phyloP scores from a whole-genome alignment of 1,140 invertebrate genomes.

The Hyphantria cunea region DNA sequence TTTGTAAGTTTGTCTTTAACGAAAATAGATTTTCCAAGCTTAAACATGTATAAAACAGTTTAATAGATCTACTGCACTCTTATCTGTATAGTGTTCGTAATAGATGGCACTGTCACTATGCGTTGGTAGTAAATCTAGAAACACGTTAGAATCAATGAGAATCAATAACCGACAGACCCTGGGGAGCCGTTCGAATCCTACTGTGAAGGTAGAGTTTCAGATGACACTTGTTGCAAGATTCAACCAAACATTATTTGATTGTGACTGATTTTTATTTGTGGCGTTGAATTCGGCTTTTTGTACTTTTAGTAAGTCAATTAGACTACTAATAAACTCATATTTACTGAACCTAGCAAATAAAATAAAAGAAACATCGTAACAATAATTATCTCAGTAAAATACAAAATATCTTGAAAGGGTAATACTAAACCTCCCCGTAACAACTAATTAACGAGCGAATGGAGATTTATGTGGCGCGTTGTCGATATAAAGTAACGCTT shows the following conservation, averaged over 20 bases:
- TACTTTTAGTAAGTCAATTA: too few relatives aligned
- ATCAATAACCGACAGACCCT: slow-evolving; percentile 62
- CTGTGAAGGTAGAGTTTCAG: slow-evolving; percentile 41
- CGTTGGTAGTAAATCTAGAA: slow-evolving; percentile 62
- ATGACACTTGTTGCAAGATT: slow-evolving; percentile 31
- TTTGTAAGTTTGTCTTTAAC: neutral
- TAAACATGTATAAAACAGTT: neutral
- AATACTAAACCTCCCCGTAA: slow-evolving; percentile 39
- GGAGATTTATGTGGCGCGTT: slow-evolving; percentile 78
- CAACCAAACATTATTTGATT: slow-evolving; percentile 1
- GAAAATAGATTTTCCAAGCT: neutral
- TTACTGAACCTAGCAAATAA: too few relatives aligned
- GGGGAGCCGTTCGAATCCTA: slow-evolving; percentile 56
- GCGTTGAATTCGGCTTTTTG: too few relatives aligned
- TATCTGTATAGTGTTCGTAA: slow-evolving; percentile 23
- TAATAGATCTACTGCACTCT: neutral
- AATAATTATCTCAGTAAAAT: slow-evolving; percentile 7
- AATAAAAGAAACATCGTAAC: neutral
- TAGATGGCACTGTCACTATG: slow-evolving; percentile 41
- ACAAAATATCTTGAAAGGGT: slow-evolving; percentile 28
- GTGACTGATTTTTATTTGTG: too few relatives aligned
- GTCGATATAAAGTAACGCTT: slow-evolving; percentile 80
- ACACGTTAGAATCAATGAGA: slow-evolving; percentile 74
- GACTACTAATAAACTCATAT: too few relatives aligned
- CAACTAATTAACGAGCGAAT: slow-evolving; percentile 74